Percentiles rank a stretch among this genome's conserved stretches.
Conservation (phyloP, 2,888 invertebrate species). For the Drosophila quasianomalipes region DNA sequence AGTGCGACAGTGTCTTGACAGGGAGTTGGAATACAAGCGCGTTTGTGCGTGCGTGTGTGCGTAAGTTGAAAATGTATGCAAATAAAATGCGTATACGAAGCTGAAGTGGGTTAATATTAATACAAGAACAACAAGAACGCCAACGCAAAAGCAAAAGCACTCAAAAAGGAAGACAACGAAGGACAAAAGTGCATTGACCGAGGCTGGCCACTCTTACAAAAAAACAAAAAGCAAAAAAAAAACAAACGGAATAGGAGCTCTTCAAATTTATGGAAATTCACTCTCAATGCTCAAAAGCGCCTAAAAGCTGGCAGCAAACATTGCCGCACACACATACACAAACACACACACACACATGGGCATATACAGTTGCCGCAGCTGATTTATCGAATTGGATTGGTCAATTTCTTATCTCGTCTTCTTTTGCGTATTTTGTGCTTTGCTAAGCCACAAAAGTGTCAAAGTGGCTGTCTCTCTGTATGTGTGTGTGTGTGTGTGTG, state of each 20-base stretch:
- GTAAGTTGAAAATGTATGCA: constrained; percentile 67
- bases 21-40: constrained; percentile 23
- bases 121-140: constrained; percentile 54
- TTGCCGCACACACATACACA: neutral
- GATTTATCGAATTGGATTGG: constrained; percentile 40
- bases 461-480: neutral
- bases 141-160: constrained; percentile 52
- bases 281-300: constrained; percentile 22
- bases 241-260: constrained; percentile 27
- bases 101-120: constrained; percentile 80
- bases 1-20: constrained; percentile 14
- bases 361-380: constrained; percentile 10
- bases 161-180: constrained; percentile 69
- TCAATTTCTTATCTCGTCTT: constrained; percentile 34
- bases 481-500: constrained; percentile 1
- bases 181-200: constrained; percentile 70
- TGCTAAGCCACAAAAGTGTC: neutral
- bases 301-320: constrained; percentile 66
- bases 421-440: constrained; percentile 10
- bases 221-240: neutral
- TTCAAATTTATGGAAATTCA: constrained; percentile 45
- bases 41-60: constrained; percentile 24
- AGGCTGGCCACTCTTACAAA: constrained; percentile 34
- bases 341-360: neutral
- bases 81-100: constrained; percentile 78